Evolutionary conservation across 2,113 vertebrate species (phyloP).

Genomic region (Ptilorrhoa leucosticta): DNA sequence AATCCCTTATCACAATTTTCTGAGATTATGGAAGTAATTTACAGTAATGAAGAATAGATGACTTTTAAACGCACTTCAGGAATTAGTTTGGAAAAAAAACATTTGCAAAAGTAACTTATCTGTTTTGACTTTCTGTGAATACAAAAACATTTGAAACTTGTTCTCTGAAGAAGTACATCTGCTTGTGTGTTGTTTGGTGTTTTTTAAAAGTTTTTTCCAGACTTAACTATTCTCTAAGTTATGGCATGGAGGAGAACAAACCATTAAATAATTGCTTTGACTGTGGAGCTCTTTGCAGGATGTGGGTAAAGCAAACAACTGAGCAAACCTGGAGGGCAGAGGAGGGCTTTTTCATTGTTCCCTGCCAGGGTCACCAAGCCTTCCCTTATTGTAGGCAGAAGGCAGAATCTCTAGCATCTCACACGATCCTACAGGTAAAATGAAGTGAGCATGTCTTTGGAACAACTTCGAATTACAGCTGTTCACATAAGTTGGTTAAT

Average conservation of each 20-base stretch:
- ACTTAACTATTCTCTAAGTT: not conserved
- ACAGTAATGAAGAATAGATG: not conserved
- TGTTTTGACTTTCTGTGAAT: not conserved
- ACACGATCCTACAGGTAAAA: not conserved
- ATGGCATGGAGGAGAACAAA: not conserved
- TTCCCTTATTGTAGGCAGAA: not conserved
- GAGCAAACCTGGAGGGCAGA: not conserved
- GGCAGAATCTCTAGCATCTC: not conserved
- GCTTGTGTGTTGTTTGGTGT: not conserved
- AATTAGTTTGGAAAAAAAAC: not conserved
- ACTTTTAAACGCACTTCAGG: conserved; percentile 21
- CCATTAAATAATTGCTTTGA: not conserved
- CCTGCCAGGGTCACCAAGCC: not conserved
- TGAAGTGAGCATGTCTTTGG: not conserved
- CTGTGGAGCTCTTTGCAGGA: not conserved
- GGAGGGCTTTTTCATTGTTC: not conserved
- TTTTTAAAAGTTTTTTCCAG: not conserved
- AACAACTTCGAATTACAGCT: not conserved
- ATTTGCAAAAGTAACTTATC: not conserved
- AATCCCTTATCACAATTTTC: conserved; percentile 40
- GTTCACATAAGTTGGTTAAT: not conserved
- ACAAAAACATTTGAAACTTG: not conserved
- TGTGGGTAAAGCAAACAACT: not conserved
- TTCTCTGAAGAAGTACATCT: not conserved
- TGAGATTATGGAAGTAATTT: conserved; percentile 30